Conservation (phyloP, 1,140 invertebrate species). For the Caenorhabditis tropicalis region DNA sequence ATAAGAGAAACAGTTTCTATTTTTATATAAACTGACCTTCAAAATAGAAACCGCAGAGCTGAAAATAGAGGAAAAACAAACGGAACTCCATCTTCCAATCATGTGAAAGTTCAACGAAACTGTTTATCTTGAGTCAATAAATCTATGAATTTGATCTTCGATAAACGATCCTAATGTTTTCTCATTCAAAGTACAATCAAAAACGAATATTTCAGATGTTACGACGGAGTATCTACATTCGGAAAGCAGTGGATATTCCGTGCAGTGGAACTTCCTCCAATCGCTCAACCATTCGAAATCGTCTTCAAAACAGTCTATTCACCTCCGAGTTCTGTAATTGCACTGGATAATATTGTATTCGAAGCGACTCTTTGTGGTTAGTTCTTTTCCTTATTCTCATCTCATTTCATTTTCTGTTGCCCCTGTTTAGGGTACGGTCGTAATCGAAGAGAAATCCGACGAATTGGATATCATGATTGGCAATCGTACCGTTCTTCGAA, state of each 20-base stretch:
- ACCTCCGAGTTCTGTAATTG: slow-evolving; percentile 52
- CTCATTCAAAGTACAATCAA: neutral
- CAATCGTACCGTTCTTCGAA: slow-evolving; percentile 3
- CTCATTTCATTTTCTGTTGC: neutral
- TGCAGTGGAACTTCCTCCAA: slow-evolving; percentile 55
- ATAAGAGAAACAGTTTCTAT: too few species aligned
- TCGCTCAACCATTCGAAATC: slow-evolving; percentile 58
- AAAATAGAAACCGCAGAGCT: too few species aligned
- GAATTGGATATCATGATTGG: slow-evolving; percentile 34
- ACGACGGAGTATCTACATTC: slow-evolving; percentile 53
- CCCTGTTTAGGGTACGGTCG: slow-evolving; percentile 20
- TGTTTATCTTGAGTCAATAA: neutral
- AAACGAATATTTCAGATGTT: slow-evolving; percentile 40
- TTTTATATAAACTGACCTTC: too few species aligned
- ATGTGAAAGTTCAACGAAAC: neutral
- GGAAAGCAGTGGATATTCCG: slow-evolving; percentile 57
- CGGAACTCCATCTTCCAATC: too few species aligned
- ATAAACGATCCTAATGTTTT: neutral
- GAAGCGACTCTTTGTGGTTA: slow-evolving; percentile 56
- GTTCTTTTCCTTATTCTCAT: neutral
- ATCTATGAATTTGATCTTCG: neutral
- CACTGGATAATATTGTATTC: slow-evolving; percentile 55
- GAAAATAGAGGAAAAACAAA: too few species aligned
- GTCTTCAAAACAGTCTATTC: slow-evolving; percentile 30
- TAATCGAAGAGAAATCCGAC: slow-evolving; percentile 24